A percentile compares a stretch with the other conserved stretches of the same genome.
phyloP scores from a whole-genome alignment of 2,113 vertebrate genomes.

The Panthera uncia region DNA sequence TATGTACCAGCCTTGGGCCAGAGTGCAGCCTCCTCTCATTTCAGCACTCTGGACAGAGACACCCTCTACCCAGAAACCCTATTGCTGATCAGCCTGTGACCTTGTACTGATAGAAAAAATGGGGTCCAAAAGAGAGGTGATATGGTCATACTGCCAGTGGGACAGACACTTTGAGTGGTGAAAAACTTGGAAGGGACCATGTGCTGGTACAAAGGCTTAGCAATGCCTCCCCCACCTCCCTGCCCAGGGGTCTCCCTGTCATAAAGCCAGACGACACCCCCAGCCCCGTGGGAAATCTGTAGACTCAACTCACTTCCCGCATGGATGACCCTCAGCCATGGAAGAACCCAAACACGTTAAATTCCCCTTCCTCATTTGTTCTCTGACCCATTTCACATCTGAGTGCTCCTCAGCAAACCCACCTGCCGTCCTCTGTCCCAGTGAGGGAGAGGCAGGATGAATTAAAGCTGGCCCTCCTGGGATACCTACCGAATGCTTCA shows the following conservation, averaged over 20 bases:
- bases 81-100: not conserved
- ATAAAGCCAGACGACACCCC: not conserved
- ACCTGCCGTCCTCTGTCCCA: not conserved
- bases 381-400: constrained; percentile 54
- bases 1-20: fast-evolving
- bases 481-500: not conserved
- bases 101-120: not conserved
- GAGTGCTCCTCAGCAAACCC: constrained; percentile 29
- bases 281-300: constrained; percentile 46
- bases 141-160: not conserved
- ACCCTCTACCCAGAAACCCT: fast-evolving
- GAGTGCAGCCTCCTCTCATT: not conserved
- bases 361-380: constrained; percentile 41
- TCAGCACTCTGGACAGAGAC: constrained; percentile 69
- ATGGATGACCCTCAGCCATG: not conserved
- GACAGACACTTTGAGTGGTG: not conserved
- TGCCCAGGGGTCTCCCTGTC: not conserved
- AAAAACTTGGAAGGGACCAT: not conserved
- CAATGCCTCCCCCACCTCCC: not conserved
- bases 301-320: constrained; percentile 24
- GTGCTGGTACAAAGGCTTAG: not conserved
- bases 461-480: not conserved
- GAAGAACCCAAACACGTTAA: not conserved
- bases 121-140: not conserved
- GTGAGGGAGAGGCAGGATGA: not conserved